Evolutionary conservation across 2,888 invertebrate genomes (phyloP).

Genomic region (Camptogramma bilineatum): DNA sequence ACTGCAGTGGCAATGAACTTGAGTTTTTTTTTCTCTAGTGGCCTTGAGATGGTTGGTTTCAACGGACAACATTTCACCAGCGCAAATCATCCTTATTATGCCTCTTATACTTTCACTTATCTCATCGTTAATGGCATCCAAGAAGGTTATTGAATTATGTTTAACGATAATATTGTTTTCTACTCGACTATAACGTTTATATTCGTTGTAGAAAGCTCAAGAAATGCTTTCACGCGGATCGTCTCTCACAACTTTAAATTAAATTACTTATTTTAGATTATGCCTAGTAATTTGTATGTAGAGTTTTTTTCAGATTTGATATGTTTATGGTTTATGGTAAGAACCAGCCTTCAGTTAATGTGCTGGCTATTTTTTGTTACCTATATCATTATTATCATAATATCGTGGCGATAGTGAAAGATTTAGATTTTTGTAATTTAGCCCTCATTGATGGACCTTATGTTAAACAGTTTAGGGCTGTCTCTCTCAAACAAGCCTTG

Average conservation of each 20-base stretch:
- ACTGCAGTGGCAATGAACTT: slow-evolving; percentile 1
- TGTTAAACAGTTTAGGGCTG: too few species aligned
- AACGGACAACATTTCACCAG: background rate
- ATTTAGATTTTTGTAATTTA: too few species aligned
- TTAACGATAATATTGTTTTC: background rate
- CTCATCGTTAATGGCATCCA: slow-evolving; percentile 1
- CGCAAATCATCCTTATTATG: slow-evolving; percentile 1
- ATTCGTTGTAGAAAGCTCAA: background rate
- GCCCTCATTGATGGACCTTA: too few species aligned
- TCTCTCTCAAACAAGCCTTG: too few species aligned
- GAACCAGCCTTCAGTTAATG: too few species aligned
- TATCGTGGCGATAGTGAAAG: too few species aligned
- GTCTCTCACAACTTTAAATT: background rate
- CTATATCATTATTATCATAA: too few species aligned
- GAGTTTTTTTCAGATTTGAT: too few species aligned
- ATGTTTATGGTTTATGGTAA: too few species aligned
- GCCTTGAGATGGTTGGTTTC: slow-evolving; percentile 1
- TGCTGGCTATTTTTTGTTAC: too few species aligned
- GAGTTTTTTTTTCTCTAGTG: background rate
- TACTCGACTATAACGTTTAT: background rate
- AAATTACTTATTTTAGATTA: background rate
- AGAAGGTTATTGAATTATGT: background rate
- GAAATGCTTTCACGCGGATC: background rate
- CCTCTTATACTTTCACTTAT: slow-evolving; percentile 5
- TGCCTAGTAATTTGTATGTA: background rate